Evolutionary conservation across 2,797 vertebrate species (phyloP), one percentile per base, ranked within the genome.

Genomic region (Gymnopithys bicolor): DNA sequence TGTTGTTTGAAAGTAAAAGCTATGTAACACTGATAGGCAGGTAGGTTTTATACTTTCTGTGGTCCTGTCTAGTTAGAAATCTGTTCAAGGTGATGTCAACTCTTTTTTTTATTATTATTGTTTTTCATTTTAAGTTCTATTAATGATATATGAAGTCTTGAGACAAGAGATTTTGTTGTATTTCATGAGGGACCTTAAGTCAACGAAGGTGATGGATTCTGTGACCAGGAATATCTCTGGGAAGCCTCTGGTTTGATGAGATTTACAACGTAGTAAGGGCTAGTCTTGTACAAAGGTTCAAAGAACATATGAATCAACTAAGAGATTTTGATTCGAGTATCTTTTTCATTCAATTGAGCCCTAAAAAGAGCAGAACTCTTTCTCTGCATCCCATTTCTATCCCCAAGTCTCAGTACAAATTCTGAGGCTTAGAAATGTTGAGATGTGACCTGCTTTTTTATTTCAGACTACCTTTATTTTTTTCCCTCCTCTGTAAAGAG

Each of bases 141-240:
- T 49, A 56, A 67, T 76, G n/a, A 84, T 75, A 81, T 24, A 59
- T 87, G 67, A 95, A 93, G 46, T 67, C 86, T 53, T 82, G 35
- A 90, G 74, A 74, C 52, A 89, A 71, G 77, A 93, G 43, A 73
- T 77, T 87, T 80, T 84, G 21, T 53, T 87, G 18, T 89, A 77
- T 89, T 95, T 94, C 60, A 19, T 64, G 68, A 93, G 58, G 35
- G 43, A 58, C 64, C 43, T 80, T 64, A 87, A 78, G 84, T 85
- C 71, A 87, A 69, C 49, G 13, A 59, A 64, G 43, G 53, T 92
- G 86, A 77, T 95, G 63, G 77, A 89, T 83, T 0, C 0, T 82
- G 45, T 83, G 68, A 74, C 75, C 23, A 10, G n/a, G 52, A 87
- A 39, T 87, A 58, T 89, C 56, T 74, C 45, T 68, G 23, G 71